phyloP scores from a whole-genome alignment of 1,140 invertebrate species.

The Druon quercuslanigerum region DNA sequence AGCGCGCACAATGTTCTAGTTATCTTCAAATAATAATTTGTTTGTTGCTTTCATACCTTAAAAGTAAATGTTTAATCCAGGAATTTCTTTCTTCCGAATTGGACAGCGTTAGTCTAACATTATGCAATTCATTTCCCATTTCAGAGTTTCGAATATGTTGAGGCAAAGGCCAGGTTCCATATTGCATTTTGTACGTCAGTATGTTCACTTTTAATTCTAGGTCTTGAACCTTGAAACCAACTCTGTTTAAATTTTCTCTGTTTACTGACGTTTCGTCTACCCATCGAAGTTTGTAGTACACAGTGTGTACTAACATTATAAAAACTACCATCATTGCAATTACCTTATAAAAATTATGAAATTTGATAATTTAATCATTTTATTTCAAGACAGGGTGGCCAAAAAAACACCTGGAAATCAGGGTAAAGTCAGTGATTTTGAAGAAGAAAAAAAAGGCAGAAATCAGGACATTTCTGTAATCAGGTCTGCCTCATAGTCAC shows the following conservation, averaged over 20 bases:
- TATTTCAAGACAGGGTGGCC: too few relatives aligned
- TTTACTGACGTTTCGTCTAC: constrained; percentile 34
- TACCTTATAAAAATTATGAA: constrained; percentile 49
- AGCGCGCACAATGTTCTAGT: too few relatives aligned
- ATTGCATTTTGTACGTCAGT: constrained; percentile 66
- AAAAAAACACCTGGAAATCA: too few relatives aligned
- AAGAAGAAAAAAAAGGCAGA: too few relatives aligned
- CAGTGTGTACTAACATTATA: constrained; percentile 49
- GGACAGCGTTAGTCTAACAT: constrained; percentile 50
- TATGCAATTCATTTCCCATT: constrained; percentile 44
- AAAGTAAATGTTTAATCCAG: constrained; percentile 58
- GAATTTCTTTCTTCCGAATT: constrained; percentile 48
- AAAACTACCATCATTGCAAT: constrained; percentile 46
- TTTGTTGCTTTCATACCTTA: constrained; percentile 45
- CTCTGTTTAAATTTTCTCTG: constrained; percentile 49
- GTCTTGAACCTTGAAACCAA: constrained; percentile 61
- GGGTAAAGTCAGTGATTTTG: too few relatives aligned
- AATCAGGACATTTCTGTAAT: too few relatives aligned
- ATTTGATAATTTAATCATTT: constrained; percentile 18
- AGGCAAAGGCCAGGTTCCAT: constrained; percentile 63
- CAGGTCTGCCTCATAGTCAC: too few relatives aligned
- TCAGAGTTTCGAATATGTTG: constrained; percentile 51
- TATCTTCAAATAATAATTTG: too few relatives aligned
- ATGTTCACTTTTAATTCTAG: constrained; percentile 66
- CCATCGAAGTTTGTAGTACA: constrained; percentile 48